Conservation (phyloP, 2,888 invertebrate genomes). For the Lepidochrysops patricia region DNA sequence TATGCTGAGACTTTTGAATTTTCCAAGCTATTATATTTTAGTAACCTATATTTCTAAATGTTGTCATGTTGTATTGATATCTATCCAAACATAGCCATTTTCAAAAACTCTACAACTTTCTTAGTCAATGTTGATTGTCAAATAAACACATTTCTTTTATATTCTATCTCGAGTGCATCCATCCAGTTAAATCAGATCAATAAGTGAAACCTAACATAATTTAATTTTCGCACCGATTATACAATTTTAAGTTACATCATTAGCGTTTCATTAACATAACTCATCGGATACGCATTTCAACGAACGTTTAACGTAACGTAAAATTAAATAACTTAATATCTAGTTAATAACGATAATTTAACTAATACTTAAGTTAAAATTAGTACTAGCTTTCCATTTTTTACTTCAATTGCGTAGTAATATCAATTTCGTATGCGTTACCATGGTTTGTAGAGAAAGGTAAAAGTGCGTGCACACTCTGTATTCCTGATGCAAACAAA, state of each 20-base stretch:
- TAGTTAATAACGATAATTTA: neutral
- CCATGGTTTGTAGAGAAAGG: neutral
- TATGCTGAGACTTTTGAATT: too few relatives aligned
- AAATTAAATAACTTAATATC: neutral
- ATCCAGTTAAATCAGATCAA: neutral
- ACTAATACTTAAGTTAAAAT: too few relatives aligned
- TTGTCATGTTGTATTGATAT: too few relatives aligned
- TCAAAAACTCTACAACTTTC: neutral
- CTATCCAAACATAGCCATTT: too few relatives aligned
- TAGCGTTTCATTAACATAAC: neutral
- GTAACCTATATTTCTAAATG: too few relatives aligned
- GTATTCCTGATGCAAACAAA: neutral
- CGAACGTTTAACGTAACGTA: neutral
- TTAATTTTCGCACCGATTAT: neutral
- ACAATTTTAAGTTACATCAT: neutral
- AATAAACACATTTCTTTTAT: too few relatives aligned
- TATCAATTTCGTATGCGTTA: constrained; percentile 5
- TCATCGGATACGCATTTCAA: neutral
- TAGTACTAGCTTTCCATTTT: neutral
- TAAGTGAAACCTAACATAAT: neutral
- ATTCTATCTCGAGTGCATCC: too few relatives aligned
- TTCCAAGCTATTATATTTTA: too few relatives aligned
- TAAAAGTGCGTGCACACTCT: neutral
- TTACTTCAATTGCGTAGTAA: neutral
- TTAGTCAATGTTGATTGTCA: too few relatives aligned